Percentiles rank a stretch among this genome's conserved stretches.
These are phyloP conservation scores for Pollachius pollachius DNA, from an alignment of 2,113 vertebrate genomes.

Conservation along the genomic window DNA sequence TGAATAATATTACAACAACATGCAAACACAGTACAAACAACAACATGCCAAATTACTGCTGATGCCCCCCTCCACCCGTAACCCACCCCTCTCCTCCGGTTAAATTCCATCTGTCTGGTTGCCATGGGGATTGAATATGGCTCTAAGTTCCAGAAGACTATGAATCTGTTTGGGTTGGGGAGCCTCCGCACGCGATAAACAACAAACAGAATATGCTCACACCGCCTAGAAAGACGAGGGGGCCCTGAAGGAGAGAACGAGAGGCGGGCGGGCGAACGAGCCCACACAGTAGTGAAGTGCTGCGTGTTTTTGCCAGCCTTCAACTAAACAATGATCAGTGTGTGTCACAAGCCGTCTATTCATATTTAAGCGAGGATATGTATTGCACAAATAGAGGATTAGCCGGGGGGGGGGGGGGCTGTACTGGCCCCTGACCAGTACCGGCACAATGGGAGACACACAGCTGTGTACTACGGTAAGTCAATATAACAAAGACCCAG, in stretches of 20 bases:
- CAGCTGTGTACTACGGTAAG: no score
- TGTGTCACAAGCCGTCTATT: no score
- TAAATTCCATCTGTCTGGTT: conserved; percentile 41
- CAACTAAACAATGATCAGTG: no score
- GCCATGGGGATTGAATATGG: conserved; percentile 46
- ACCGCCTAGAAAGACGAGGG: background rate
- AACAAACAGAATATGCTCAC: conserved; percentile 41
- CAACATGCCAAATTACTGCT: conserved; percentile 37
- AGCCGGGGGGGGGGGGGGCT: no score
- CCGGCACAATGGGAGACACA: no score
- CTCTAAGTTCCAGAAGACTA: conserved; percentile 35
- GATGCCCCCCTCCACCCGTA: background rate
- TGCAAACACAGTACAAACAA: conserved; percentile 16
- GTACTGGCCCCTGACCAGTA: no score
- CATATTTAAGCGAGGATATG: no score
- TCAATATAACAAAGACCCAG: no score
- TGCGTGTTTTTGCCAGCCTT: no score
- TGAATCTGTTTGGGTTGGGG: conserved; percentile 20
- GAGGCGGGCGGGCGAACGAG: no score
- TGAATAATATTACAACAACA: conserved; percentile 2
- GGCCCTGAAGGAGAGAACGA: background rate
- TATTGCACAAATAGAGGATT: no score
- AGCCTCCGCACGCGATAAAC: conserved; percentile 17
- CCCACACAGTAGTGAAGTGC: no score
- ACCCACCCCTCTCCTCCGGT: conserved; percentile 13